Evolutionary conservation across 2,888 invertebrate genomes (phyloP), one percentile per base, ranked within the genome.

Genomic region (Chydorus sphaericus): DNA sequence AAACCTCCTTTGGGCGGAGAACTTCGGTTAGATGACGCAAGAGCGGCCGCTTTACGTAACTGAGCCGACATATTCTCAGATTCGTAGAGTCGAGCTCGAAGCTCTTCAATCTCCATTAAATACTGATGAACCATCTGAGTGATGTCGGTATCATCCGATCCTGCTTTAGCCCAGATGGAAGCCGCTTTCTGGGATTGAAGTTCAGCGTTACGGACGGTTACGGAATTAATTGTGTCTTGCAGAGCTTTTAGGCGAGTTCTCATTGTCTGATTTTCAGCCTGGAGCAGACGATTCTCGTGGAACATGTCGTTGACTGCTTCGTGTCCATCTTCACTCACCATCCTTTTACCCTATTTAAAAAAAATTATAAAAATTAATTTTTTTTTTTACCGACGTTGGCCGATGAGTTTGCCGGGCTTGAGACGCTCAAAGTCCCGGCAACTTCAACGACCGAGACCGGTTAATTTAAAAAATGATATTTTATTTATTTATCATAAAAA

Each of bases 261-360:
- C 33, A 96, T 73, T 60, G 89, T 85, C 65, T 87, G 86, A 60
- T 88, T 82, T 69, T 97, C 96, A 53, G 83, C 81, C 63, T 85
- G 82, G 2, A 96, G 75, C 79, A 96, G 85, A 26, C 83, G 85
- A 71, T 94, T 96, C 73, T 98, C 97, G 67, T 92, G 87, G 67
- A 85, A 92, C 71, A 94, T 89, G 68, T 98, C 97, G 64, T 92
- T 93, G 63, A 92, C 81, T 33, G 82, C 78, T 65, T 89, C 85
- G 60, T 81, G 80, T 4, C 94, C 94, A 68, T 92, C 91, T 62
- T 83, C 83, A 58, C 85, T 82, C 38, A 92, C 77, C 14, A 87
- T 76, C 59, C 92, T 78, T 75, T 92, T 91, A 58, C 94, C 94
- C 86, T 83, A 67, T 44, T 65, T 59, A 37, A 28, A 28, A 16